Evolutionary conservation across 2,888 invertebrate species (phyloP), one percentile per base, ranked within the genome.

Genomic region (Andrena bucephala): DNA sequence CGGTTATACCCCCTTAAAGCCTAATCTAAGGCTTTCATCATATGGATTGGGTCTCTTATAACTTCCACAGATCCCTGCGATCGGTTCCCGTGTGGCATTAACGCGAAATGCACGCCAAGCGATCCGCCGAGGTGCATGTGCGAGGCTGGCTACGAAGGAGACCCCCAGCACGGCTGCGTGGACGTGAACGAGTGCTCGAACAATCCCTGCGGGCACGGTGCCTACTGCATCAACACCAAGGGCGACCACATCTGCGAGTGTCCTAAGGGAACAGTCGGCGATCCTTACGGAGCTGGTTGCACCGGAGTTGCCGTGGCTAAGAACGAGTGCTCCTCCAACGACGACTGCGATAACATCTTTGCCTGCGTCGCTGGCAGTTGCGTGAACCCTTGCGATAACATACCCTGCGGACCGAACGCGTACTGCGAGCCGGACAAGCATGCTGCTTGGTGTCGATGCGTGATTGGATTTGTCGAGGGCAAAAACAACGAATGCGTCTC

Each of bases 91-190:
- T 98, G 98, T 90, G 98, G 98, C 48, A 96, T 98, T 67, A 98
- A 98, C 92, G 97, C 98, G 3, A 97, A 97, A 94, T 98, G 98
- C 93, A 97, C 97, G 0, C 97, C 98, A 0, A 97, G 97, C 80
- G 97, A 98, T 94, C 98, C 98, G 8, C 98, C 98, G 0, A 96
- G 96, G 90, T 98, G 98, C 92, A 96, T 97, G 96, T 98, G 98
- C 93, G 96, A 97, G 94, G 95, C 96, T 27, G 98, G 98, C 16
- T 98, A 96, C 92, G 97, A 97, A 94, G 98, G 98, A 13, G 97
- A 98, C 94, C 97, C 98, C 0, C 95, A 97, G 59, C 96, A 96
- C 87, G 98, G 98, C 48, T 98, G 98, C 92, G 95, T 96, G 1
- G 98, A 98, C 92, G 96, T 97, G 83, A 97, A 98, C 92, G 98